Conservation (phyloP, 64 coral and sea anemone species). For the Pachyseris speciosa region DNA sequence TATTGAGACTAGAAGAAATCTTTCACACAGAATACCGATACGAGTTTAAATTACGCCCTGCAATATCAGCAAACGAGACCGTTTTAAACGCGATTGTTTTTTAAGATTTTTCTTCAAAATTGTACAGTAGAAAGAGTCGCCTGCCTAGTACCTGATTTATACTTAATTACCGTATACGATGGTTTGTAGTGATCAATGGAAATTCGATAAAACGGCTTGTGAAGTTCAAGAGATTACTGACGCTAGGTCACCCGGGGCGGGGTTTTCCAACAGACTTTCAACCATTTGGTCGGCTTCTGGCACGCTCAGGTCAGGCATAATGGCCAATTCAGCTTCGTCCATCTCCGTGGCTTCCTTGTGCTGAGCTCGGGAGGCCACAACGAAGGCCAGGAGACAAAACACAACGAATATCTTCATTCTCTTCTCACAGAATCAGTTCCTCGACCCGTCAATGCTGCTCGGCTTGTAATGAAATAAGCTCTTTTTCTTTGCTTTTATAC, state of each 20-base stretch:
- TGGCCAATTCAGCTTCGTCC: background rate
- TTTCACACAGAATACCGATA: too few relatives aligned
- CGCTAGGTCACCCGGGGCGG: background rate
- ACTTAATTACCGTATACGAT: too few relatives aligned
- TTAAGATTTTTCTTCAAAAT: too few relatives aligned
- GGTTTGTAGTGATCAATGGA: too few relatives aligned
- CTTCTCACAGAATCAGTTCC: background rate
- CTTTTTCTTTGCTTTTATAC: slow-evolving; percentile 13
- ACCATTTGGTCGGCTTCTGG: background rate
- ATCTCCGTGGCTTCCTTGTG: slow-evolving; percentile 11
- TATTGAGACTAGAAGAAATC: too few relatives aligned
- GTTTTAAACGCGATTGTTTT: too few relatives aligned
- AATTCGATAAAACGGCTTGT: too few relatives aligned
- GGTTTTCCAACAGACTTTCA: background rate
- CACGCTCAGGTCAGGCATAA: background rate
- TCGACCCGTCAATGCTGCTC: background rate
- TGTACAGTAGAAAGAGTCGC: too few relatives aligned
- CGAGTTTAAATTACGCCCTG: too few relatives aligned
- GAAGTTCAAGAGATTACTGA: too few relatives aligned
- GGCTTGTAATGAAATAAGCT: background rate
- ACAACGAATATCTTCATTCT: slow-evolving; percentile 24
- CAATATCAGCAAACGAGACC: too few relatives aligned
- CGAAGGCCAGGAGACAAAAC: slow-evolving; percentile 15
- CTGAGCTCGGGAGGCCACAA: background rate
- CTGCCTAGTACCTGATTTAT: too few relatives aligned